These are phyloP conservation scores for Vanessa atalanta DNA, from an alignment of 1,140 invertebrate genomes.

Conservation along the genomic window DNA sequence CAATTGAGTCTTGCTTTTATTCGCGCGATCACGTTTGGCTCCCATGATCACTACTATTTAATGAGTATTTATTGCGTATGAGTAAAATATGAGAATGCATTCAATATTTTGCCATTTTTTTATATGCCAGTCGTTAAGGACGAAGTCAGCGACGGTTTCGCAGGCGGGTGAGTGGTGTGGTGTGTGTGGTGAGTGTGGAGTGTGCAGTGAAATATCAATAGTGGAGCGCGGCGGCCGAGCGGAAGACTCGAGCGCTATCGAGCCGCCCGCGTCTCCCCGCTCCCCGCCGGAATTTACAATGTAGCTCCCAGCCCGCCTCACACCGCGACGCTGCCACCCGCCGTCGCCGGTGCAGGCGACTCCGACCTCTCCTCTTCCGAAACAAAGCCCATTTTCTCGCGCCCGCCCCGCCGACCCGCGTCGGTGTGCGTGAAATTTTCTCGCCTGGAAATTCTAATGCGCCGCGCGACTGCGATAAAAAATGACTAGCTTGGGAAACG, in stretches of 20 bases:
- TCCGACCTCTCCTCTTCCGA: constrained; percentile 1
- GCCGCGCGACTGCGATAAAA: constrained; percentile 77
- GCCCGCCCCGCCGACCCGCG: constrained; percentile 10
- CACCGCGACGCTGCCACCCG: constrained; percentile 40
- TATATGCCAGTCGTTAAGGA: neutral
- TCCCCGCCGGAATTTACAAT: constrained; percentile 68
- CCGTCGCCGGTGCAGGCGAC: constrained; percentile 30
- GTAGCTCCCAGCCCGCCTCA: constrained; percentile 49
- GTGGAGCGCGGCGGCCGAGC: constrained; percentile 38
- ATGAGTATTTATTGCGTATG: no score
- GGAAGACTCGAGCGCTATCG: constrained; percentile 55
- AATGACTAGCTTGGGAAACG: constrained; percentile 73
- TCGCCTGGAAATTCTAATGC: constrained; percentile 78
- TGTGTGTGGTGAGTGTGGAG: neutral
- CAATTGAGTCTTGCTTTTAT: no score
- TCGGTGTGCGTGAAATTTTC: constrained; percentile 72
- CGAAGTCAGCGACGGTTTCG: neutral
- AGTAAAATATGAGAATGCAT: no score
- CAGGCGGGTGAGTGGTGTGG: neutral
- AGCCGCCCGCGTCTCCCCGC: constrained; percentile 47
- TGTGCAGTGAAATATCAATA: constrained; percentile 42
- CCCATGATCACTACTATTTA: no score
- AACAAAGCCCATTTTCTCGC: constrained; percentile 26
- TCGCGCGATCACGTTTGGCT: no score
- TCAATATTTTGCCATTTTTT: neutral